Evolutionary conservation across 2,797 vertebrate species (phyloP).

Genomic region (Diglossa cyanea): DNA sequence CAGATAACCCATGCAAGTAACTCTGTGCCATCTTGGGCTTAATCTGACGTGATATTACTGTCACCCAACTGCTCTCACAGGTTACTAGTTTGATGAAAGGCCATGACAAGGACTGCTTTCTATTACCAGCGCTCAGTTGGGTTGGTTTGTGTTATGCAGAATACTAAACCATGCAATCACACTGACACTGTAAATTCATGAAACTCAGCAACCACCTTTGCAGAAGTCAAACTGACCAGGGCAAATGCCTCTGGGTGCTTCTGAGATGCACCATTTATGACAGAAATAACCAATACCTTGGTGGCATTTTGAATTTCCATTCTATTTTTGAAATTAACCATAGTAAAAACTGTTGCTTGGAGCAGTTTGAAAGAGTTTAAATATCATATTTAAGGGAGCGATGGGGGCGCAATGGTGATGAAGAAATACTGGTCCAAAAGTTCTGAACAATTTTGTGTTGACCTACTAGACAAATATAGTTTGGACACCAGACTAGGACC

Average conservation of each 20-base stretch:
- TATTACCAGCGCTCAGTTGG: background rate
- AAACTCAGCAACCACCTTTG: background rate
- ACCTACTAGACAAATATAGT: background rate
- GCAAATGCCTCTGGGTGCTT: background rate
- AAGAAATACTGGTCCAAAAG: background rate
- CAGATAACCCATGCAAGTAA: background rate
- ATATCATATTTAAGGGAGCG: background rate
- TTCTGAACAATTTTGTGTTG: background rate
- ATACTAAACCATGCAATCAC: background rate
- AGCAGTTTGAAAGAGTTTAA: background rate
- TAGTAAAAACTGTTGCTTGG: background rate
- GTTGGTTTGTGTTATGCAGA: background rate
- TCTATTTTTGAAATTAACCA: background rate
- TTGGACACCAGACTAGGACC: background rate
- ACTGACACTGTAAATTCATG: background rate
- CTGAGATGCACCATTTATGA: background rate
- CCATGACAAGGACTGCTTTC: background rate
- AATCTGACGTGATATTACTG: background rate
- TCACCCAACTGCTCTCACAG: background rate
- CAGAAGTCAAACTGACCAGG: background rate
- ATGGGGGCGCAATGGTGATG: fast-evolving
- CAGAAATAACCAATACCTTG: background rate
- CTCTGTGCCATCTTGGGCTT: background rate
- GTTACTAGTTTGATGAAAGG: background rate
- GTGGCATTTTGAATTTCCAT: background rate